Evolutionary conservation across 2,797 vertebrate genomes (phyloP), one percentile per base, ranked within the genome.

Genomic region (Microctenopoma stevenorrisi): DNA sequence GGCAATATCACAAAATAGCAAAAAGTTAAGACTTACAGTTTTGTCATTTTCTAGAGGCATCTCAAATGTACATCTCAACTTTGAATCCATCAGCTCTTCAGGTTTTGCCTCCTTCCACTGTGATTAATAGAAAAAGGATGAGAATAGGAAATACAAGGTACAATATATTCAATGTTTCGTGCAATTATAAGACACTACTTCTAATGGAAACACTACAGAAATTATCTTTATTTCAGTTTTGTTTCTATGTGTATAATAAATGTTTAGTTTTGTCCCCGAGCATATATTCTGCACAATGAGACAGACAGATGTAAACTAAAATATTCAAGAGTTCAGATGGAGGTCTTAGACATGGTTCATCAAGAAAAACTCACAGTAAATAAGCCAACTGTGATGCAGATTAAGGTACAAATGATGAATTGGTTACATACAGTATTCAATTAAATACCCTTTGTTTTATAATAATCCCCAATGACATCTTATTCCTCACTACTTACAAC

Each of bases 41-140:
- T 97, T 97, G 86, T 97, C 96, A 82, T 96, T 97, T 91, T 98
- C 96, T 71, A 95, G 89, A 62, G 97, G 97, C 88, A 98, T 93
- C 91, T 98, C 97, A 91, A 98, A 98, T 79, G 96, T 82, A 93
- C 97, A 98, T 91, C 96, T 95, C 93, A 98, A 94, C 92, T 97
- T 98, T 18, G 96, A 96, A 90, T 98, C 97, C 97, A 98, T 98
- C 83, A 98, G 94, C 66, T 98, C 97, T 71, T 98, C 97, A 0
- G 96, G 96, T 83, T 97, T 98, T 53, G 96, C 96, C 76, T 98
- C 96, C 94, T 98, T 98, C 97, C 97, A 98, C 97, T 98, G 92
- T 80, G 88, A 43, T 75, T 0, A 18, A 71, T 13, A 64, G 47
- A 1, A 25, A 52, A 43, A 68, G 4, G 7, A n/a, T 4, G 6